These are phyloP conservation scores for Polyodon spathula DNA, from an alignment of 2,113 vertebrate genomes.

Conservation along the genomic window DNA sequence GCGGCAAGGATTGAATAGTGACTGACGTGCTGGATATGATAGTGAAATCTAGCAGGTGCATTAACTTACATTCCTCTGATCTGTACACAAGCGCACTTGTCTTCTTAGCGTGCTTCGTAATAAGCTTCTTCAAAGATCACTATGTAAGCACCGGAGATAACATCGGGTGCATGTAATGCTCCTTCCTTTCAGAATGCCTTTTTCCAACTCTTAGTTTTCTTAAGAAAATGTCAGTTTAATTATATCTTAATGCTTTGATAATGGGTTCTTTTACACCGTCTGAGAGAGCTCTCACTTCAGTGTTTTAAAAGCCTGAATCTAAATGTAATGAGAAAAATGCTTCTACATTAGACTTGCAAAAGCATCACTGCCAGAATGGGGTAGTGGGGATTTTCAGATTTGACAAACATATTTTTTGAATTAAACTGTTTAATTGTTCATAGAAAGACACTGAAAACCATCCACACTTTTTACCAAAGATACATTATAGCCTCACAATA, in stretches of 20 bases:
- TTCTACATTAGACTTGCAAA: conserved; percentile 56
- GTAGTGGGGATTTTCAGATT: conserved; percentile 28
- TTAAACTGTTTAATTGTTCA: conserved; percentile 55
- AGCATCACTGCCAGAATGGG: conserved; percentile 29
- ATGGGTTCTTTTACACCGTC: conserved; percentile 88
- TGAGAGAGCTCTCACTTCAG: conserved; percentile 85
- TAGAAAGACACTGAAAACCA: conserved; percentile 30
- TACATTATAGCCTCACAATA: no score
- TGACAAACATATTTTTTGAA: conserved; percentile 35
- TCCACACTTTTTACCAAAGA: no score
- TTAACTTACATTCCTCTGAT: conserved; percentile 93
- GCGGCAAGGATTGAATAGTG: conserved; percentile 77
- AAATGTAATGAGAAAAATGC: conserved; percentile 65
- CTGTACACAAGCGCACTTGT: conserved; percentile 93
- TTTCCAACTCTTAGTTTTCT: conserved; percentile 90
- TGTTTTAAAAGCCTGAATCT: conserved; percentile 90
- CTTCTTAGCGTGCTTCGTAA: conserved; percentile 96
- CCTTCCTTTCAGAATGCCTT: conserved; percentile 81
- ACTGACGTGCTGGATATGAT: conserved; percentile 87
- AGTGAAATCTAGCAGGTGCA: conserved; percentile 94
- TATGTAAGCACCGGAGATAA: conserved; percentile 90
- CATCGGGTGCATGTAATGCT: conserved; percentile 96
- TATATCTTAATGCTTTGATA: conserved; percentile 99
- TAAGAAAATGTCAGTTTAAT: conserved; percentile 99
- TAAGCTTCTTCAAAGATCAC: conserved; percentile 99